Conservation (phyloP, 2,888 invertebrate species). For the Rhagonycha lutea region DNA sequence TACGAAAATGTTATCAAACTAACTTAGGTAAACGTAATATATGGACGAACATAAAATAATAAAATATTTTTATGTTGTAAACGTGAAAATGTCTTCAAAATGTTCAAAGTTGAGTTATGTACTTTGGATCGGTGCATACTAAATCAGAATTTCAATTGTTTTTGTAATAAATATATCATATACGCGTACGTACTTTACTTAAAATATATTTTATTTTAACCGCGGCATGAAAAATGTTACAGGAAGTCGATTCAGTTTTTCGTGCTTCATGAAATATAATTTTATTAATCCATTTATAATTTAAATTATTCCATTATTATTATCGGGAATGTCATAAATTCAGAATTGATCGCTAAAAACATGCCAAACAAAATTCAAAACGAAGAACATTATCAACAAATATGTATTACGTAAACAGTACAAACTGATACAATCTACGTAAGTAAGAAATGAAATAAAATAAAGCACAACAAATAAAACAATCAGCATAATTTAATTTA, state of each 20-base stretch:
- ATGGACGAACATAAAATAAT: constrained; percentile 36
- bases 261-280: neutral
- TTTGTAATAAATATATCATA: neutral
- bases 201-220: neutral
- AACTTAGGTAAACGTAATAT: constrained; percentile 35
- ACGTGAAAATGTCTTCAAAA: constrained; percentile 28
- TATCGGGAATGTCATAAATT: neutral
- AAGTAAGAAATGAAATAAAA: neutral
- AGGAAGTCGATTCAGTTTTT: neutral
- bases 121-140: constrained; percentile 16
- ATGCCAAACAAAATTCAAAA: neutral
- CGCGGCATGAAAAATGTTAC: neutral
- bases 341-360: neutral
- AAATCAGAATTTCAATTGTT: constrained; percentile 24
- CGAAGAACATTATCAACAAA: neutral
- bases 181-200: neutral
- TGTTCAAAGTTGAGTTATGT: constrained; percentile 19
- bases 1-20: constrained; percentile 32
- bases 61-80: constrained; percentile 37
- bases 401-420: neutral
- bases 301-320: neutral
- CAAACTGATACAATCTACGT: neutral
- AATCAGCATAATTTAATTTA: neutral
- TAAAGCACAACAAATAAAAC: neutral
- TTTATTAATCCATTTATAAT: neutral